These are phyloP conservation scores for Xylota segnis DNA, from an alignment of 2,888 invertebrate species.

Conservation along the genomic window DNA sequence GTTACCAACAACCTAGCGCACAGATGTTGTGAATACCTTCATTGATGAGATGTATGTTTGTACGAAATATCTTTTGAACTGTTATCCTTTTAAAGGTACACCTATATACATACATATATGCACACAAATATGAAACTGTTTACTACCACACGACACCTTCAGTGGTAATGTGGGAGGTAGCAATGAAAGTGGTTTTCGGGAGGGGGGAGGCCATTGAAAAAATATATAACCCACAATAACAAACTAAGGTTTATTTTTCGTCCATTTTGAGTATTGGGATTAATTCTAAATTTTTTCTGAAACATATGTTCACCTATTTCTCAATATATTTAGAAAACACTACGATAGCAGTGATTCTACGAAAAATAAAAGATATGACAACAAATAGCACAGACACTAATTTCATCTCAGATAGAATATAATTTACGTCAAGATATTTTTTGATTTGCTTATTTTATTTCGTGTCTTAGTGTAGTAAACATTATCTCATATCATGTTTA, in stretches of 20 bases:
- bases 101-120: neutral
- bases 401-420: neutral
- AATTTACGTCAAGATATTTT: constrained; percentile 23
- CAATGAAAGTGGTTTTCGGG: neutral
- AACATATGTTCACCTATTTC: constrained; percentile 4
- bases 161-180: constrained; percentile 15
- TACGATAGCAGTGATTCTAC: neutral
- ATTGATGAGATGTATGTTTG: constrained; percentile 32
- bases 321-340: neutral
- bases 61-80: constrained; percentile 49
- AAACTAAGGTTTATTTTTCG: neutral
- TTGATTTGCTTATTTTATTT: constrained; percentile 14
- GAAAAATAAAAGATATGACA: neutral
- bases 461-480: constrained; percentile 12
- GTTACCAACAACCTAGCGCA: constrained; percentile 37
- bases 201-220: neutral
- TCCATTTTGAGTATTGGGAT: neutral
- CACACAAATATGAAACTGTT: constrained; percentile 14
- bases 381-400: neutral
- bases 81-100: constrained; percentile 29
- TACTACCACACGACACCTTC: constrained; percentile 30
- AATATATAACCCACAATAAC: neutral
- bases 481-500: constrained; percentile 26
- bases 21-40: constrained; percentile 57
- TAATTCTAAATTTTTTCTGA: neutral